Evolutionary conservation across 2,888 invertebrate genomes (phyloP), one percentile per base, ranked within the genome.

Genomic region (Mesochorus sp.): DNA sequence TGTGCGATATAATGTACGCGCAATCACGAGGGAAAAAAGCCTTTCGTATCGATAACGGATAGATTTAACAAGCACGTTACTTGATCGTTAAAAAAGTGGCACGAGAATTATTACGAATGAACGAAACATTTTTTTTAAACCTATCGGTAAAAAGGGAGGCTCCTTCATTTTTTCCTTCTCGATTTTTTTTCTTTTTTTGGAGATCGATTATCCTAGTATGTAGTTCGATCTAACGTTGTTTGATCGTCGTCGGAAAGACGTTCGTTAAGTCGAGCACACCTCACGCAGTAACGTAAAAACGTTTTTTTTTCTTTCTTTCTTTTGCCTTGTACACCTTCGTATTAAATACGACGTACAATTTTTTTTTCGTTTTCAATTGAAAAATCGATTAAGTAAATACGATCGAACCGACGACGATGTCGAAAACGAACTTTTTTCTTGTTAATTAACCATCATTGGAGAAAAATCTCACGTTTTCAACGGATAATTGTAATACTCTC

Each of bases 1-100:
- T 39, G 64, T 64, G 74, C 53, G 51, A 37, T 19, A 53, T 53
- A 64, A 61, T 74, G 59, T 64, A 70, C 24, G 17, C 53, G 70
- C 51, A 37, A 53, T 66, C 70, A 59, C 70, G 51, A 53, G 57
- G 62, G 67, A n/a, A 19, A 47, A 62, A 68, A 59, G 47, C 14
- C 83, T 79, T 83, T 81, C 72, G 81, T 81, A 82, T 73, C 59
- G 71, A 53, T 82, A 80, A 82, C 79, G 80, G 57, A 82, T 79
- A 84, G 81, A 85, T 75, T 83, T 81, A 87, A 87, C 87, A 85
- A 87, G 85, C 86, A 87, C 83, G 84, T 83, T 85, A 83, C 81
- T 84, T 85, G 84, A 84, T 85, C 82, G 83, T 76, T 80, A 82
- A 84, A 82, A 85, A 83, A 83, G 81, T 84, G 83, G 82, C 82